Base-by-base conservation (phyloP, 2,113 vertebrate genomes). In the Pavo muticus region DNA sequence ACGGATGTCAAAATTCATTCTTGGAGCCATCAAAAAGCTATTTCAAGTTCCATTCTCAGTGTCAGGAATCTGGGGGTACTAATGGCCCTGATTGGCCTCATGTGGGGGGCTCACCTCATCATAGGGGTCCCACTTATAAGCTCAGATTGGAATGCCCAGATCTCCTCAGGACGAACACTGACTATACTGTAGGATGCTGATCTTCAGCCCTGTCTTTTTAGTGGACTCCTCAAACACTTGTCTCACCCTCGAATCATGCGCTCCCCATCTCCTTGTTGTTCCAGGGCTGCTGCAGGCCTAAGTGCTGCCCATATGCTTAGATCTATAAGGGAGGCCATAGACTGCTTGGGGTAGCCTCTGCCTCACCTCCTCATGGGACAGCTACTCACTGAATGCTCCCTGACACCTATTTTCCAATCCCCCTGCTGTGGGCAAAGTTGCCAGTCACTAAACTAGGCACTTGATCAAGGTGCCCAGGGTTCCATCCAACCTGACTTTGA, bases 141-240 rank as follows among this genome's bases (percentile, higher is more conserved):
- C 7, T 48, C 27, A 47, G 30, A 80, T 18, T n/a, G 20, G 2
- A 9, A 32, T 23, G 60, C 10, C 4, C 13, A 48, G 20, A 7
- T 57, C 25, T 90, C 14, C 15, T 67, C 14, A 23, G 24, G 14
- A 12, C 47, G 24, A 18, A 19, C 6, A 1, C 32, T 57, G 20
- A 71, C 9, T 57, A 5, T 50, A 11, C 6, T 4, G 4, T 18
- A 14, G 7, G 8, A 4, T 52, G 14, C 4, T 2, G 1, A 45
- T 19, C 12, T 57, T 63, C 78, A 40, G 20, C 20, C 14, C 11
- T 5, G 21, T 30, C 21, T 32, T 18, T 68, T 80, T 24, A 19
- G 19, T 74, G 23, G 13, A 48, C 2, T 1, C 3, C 32, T 84
- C 27, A 45, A 12, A 63, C 1, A 9, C 5, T 19, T 32, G 45